Conservation (phyloP, 1,140 invertebrate species). For the Meloidogyne floridensis region DNA sequence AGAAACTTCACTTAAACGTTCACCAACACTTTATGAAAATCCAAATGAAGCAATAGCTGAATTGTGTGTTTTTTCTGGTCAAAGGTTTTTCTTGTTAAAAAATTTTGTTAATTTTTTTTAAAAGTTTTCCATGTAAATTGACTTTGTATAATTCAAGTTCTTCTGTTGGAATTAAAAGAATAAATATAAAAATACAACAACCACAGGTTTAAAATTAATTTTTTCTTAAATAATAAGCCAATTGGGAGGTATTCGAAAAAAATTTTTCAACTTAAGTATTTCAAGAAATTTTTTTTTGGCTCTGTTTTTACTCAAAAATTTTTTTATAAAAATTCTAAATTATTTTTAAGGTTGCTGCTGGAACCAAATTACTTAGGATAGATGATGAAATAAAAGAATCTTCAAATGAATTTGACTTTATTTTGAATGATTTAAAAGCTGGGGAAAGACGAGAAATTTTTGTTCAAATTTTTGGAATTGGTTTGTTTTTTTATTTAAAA, state of each 20-base stretch:
- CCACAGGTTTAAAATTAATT: slow-evolving; percentile 41
- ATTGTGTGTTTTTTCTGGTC: slow-evolving; percentile 59
- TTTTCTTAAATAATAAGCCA: neutral
- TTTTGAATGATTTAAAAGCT: slow-evolving; percentile 36
- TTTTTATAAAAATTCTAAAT: too few relatives aligned
- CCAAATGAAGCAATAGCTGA: slow-evolving; percentile 53
- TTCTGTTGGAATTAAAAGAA: slow-evolving; percentile 47
- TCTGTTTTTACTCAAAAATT: too few relatives aligned
- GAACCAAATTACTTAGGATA: slow-evolving; percentile 40
- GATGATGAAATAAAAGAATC: slow-evolving; percentile 6
- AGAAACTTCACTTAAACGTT: slow-evolving; percentile 50
- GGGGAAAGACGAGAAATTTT: slow-evolving; percentile 46
- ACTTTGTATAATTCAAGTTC: slow-evolving; percentile 48
- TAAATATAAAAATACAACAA: slow-evolving; percentile 56
- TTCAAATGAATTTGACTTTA: neutral
- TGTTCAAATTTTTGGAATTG: slow-evolving; percentile 63
- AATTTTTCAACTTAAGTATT: too few relatives aligned
- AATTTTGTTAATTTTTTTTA: slow-evolving; percentile 12
- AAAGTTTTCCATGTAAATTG: slow-evolving; percentile 56
- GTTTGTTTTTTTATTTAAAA: slow-evolving; percentile 38
- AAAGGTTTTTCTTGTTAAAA: slow-evolving; percentile 44
- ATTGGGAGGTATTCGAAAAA: too few relatives aligned
- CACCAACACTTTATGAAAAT: slow-evolving; percentile 49
- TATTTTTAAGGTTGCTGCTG: slow-evolving; percentile 42
- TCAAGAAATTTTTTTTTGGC: too few relatives aligned